phyloP scores from a whole-genome alignment of 2,113 vertebrate species.

The Hippopotamus amphibius region DNA sequence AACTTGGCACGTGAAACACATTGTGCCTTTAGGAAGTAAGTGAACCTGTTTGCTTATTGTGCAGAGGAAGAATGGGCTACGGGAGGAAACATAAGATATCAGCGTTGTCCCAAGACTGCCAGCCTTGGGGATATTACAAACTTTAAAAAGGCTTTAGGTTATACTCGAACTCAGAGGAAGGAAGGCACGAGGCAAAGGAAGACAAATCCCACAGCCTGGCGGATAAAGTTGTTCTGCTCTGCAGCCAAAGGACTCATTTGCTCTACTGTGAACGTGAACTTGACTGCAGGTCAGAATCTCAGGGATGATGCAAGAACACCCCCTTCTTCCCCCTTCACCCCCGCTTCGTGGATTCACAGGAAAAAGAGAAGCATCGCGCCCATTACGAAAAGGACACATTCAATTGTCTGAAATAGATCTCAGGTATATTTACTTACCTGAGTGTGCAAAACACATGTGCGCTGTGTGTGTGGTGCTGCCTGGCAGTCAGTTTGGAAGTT shows the following conservation, averaged over 20 bases:
- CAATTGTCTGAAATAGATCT: neutral
- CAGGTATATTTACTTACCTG: rapidly evolving
- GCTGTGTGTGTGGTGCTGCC: rapidly evolving
- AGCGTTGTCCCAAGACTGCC: neutral
- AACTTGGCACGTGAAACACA: neutral
- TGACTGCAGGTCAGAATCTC: neutral
- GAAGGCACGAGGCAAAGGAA: neutral
- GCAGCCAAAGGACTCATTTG: neutral
- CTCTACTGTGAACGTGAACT: neutral
- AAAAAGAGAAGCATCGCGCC: neutral
- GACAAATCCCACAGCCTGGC: neutral
- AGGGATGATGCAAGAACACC: neutral
- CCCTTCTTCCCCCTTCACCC: neutral
- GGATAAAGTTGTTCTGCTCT: neutral
- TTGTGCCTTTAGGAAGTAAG: neutral
- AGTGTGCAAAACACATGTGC: rapidly evolving
- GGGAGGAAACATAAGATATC: neutral
- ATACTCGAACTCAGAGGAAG: neutral
- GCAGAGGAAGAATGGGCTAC: neutral
- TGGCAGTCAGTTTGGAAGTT: rapidly evolving
- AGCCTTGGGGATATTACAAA: neutral
- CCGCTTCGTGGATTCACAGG: neutral
- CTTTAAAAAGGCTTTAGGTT: neutral
- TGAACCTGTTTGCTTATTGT: neutral
- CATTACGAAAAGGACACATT: neutral